Percentiles rank a stretch among this genome's conserved stretches.
Evolutionary conservation across 2,888 invertebrate genomes (phyloP).

Genomic region (Hydriomena furcata): DNA sequence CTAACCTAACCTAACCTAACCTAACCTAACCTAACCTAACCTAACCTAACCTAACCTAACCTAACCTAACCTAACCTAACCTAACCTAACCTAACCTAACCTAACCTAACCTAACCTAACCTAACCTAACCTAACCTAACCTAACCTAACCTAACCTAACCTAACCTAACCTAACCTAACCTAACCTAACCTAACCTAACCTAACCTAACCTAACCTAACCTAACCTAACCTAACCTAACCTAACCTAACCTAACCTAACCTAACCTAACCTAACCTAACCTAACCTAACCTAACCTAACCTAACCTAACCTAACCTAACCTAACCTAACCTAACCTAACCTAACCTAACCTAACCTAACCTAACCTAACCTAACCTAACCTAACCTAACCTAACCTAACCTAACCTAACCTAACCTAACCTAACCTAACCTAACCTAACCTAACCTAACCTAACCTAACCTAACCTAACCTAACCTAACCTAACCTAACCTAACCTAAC

Average conservation of each 20-base stretch:
- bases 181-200: conserved; percentile 22
- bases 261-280: conserved; percentile 24
- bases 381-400: conserved; percentile 24
- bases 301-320: conserved; percentile 24
- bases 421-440: conserved; percentile 30
- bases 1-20: conserved; percentile 1
- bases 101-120: conserved; percentile 2
- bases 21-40: conserved; percentile 2
- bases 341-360: conserved; percentile 27
- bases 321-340: conserved; percentile 23
- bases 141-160: conserved; percentile 2
- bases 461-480: conserved; percentile 23
- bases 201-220: conserved; percentile 24
- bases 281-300: conserved; percentile 27
- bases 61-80: conserved; percentile 2
- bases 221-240: conserved; percentile 26
- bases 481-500: conserved; percentile 14
- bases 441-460: conserved; percentile 30
- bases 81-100: conserved; percentile 2
- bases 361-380: conserved; percentile 23
- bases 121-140: conserved; percentile 2
- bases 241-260: conserved; percentile 23
- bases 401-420: conserved; percentile 21
- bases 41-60: conserved; percentile 2
- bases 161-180: conserved; percentile 1